Conservation (phyloP, 2,797 vertebrate genomes). For the Smutsia temminckii region DNA sequence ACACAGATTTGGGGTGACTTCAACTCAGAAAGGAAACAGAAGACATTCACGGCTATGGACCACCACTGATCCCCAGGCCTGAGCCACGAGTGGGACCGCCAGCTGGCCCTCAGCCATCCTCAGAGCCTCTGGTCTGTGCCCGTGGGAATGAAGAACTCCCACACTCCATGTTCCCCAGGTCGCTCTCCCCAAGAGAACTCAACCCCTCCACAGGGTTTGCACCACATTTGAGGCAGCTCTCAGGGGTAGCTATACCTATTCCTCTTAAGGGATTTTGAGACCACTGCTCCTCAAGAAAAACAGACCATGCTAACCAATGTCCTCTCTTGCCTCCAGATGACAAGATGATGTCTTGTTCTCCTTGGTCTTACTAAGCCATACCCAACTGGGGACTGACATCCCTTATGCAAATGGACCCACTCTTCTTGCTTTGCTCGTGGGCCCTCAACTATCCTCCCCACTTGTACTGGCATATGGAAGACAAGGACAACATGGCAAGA, state of each 20-base stretch:
- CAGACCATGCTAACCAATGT: background rate
- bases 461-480: background rate
- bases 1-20: background rate
- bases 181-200: background rate
- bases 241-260: background rate
- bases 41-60: background rate
- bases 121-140: too few relatives aligned
- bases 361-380: background rate
- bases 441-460: too few relatives aligned
- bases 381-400: background rate
- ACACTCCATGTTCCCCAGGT: too few relatives aligned
- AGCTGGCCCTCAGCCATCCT: background rate
- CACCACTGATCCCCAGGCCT: background rate
- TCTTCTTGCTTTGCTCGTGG: background rate
- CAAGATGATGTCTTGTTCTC: background rate
- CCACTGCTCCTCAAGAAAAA: background rate
- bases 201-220: background rate
- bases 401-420: background rate
- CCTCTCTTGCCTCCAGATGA: background rate
- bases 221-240: too few relatives aligned
- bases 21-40: background rate
- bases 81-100: background rate
- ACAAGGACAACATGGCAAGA: background rate
- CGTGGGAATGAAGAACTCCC: background rate
- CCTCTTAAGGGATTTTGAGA: background rate